These are phyloP conservation scores for Tenualosa thibaudeaui DNA, from an alignment of 2,797 vertebrate genomes.

Conservation along the genomic window DNA sequence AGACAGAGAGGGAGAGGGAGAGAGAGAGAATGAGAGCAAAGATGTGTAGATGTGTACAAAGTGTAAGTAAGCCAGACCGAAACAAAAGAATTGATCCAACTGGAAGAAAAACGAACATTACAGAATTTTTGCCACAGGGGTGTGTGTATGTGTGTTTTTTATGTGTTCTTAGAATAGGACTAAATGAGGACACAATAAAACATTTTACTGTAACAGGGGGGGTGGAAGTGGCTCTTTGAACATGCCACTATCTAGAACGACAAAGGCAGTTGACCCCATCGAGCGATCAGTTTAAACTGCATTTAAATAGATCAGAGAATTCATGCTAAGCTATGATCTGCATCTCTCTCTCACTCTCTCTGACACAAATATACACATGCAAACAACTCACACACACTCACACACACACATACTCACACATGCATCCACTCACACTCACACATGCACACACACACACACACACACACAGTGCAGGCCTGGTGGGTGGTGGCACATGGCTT, in stretches of 20 bases:
- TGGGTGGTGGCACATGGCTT: conserved; percentile 52
- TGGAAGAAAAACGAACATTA: neutral
- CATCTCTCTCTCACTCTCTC: neutral
- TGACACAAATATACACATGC: neutral
- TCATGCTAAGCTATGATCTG: neutral
- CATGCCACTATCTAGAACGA: neutral
- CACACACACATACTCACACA: neutral
- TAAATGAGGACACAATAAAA: no score
- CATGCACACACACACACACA: neutral
- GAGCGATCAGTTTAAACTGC: neutral
- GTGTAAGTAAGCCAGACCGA: neutral
- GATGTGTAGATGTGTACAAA: neutral
- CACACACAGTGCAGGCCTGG: conserved; percentile 12
- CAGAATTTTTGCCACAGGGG: neutral
- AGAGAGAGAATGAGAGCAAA: neutral
- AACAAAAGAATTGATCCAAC: neutral
- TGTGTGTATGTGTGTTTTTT: neutral
- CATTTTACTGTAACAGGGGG: no score
- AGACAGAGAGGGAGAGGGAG: neutral
- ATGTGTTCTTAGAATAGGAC: no score
- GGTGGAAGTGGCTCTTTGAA: neutral
- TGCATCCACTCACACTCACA: neutral
- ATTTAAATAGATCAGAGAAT: neutral
- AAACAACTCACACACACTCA: neutral
- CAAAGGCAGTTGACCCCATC: neutral